These are phyloP conservation scores for Apeltes quadracus DNA, from an alignment of 2,113 vertebrate genomes.

Conservation along the genomic window DNA sequence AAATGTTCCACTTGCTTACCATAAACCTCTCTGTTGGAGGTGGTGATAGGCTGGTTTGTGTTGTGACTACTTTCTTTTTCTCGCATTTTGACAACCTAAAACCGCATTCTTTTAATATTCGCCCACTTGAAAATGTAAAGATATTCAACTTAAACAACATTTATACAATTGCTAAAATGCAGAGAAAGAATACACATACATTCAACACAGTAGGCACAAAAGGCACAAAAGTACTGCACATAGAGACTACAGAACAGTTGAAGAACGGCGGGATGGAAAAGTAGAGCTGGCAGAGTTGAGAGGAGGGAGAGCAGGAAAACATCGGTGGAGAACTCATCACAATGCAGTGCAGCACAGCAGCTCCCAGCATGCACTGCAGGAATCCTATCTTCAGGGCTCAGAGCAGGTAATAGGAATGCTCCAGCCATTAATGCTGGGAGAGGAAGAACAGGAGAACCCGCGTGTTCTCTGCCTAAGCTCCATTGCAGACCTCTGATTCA, in stretches of 20 bases:
- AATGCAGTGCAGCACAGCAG: slow-evolving; percentile 78
- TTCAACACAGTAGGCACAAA: slow-evolving; percentile 45
- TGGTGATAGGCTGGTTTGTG: not conserved
- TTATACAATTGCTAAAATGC: too few relatives aligned
- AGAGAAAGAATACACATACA: slow-evolving; percentile 17
- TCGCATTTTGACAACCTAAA: not conserved
- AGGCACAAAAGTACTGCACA: slow-evolving; percentile 30
- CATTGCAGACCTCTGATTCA: slow-evolving; percentile 63
- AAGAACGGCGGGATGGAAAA: slow-evolving; percentile 57
- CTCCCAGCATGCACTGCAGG: slow-evolving; percentile 76
- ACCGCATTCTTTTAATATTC: slow-evolving; percentile 12
- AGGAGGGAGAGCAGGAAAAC: slow-evolving; percentile 76
- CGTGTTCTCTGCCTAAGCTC: slow-evolving; percentile 66
- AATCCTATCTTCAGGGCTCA: slow-evolving; percentile 81
- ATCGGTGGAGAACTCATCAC: slow-evolving; percentile 82
- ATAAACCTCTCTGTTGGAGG: not conserved
- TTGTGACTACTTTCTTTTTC: not conserved
- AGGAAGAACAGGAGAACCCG: slow-evolving; percentile 71
- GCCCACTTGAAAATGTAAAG: slow-evolving; percentile 6
- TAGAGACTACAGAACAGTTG: slow-evolving; percentile 41
- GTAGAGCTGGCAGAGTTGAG: slow-evolving; percentile 62
- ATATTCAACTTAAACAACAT: not conserved
- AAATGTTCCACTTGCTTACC: not conserved
- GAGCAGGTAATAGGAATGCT: slow-evolving; percentile 82
- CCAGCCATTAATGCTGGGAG: slow-evolving; percentile 78